A percentile compares a stretch with the other conserved stretches of the same genome.
Conservation (phyloP, 2,113 vertebrate species). For the Cheilinus undulatus region DNA sequence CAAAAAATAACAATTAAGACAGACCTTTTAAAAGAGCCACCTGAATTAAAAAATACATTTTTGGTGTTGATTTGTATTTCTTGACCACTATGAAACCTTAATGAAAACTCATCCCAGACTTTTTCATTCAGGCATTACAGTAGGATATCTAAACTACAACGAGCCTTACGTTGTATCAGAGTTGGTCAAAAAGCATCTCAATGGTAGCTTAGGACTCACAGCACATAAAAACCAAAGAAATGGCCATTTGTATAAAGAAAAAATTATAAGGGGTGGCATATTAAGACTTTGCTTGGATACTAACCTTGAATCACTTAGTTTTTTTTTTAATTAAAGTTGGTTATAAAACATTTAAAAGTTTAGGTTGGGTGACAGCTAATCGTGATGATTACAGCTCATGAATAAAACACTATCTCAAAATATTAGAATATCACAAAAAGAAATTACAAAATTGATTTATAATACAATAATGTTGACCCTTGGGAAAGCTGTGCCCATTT, state of each 20-base stretch:
- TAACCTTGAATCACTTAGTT: slow-evolving; percentile 11
- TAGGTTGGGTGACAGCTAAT: not conserved
- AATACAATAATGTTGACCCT: no score
- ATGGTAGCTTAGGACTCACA: slow-evolving; percentile 71
- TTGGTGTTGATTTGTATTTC: no score
- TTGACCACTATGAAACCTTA: slow-evolving; percentile 1
- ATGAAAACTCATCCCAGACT: slow-evolving; percentile 68
- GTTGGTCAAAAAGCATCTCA: slow-evolving; percentile 65
- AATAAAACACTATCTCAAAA: no score
- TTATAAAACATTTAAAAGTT: not conserved
- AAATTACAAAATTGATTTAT: no score
- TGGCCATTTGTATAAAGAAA: slow-evolving; percentile 64
- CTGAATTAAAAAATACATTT: no score
- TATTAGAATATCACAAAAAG: no score
- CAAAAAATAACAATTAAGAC: slow-evolving; percentile 1
- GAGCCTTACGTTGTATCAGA: slow-evolving; percentile 70
- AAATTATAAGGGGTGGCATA: slow-evolving; percentile 49
- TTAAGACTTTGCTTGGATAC: slow-evolving; percentile 56
- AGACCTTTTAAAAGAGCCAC: no score
- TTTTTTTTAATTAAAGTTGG: not conserved
- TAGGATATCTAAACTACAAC: slow-evolving; percentile 44
- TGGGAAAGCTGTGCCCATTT: no score
- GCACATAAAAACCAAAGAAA: slow-evolving; percentile 73
- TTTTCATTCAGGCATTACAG: slow-evolving; percentile 28
- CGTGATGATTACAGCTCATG: no score